Conservation (phyloP, 2,888 invertebrate genomes). For the Panorpa germanica region DNA sequence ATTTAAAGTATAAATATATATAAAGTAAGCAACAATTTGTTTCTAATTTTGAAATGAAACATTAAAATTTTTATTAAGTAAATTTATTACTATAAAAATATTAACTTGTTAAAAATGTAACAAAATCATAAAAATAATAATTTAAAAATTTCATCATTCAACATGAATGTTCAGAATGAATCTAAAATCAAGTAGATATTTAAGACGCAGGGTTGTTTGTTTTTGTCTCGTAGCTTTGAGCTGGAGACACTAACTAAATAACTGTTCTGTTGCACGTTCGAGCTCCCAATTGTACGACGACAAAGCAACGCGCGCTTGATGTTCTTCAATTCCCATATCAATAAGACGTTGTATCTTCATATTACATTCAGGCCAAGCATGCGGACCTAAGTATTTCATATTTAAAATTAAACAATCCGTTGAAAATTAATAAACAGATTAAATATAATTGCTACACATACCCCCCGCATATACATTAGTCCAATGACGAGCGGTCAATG, state of each 20-base stretch:
- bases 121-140: too few species aligned
- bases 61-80: too few species aligned
- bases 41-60: too few species aligned
- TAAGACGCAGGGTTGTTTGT: too few species aligned
- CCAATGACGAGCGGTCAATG: constrained; percentile 90
- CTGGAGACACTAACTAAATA: constrained; percentile 48
- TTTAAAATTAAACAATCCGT: constrained; percentile 4
- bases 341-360: constrained; percentile 71
- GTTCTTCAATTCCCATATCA: constrained; percentile 90
- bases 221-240: too few species aligned
- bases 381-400: constrained; percentile 33
- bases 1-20: too few species aligned
- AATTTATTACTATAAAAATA: too few species aligned
- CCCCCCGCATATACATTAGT: constrained; percentile 85
- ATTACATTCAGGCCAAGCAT: constrained; percentile 60
- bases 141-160: too few species aligned
- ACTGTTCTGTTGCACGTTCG: constrained; percentile 76
- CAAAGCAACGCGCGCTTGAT: constrained; percentile 73
- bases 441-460: constrained; percentile 19
- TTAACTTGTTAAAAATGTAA: too few species aligned
- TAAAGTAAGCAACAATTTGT: too few species aligned
- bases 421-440: constrained; percentile 6
- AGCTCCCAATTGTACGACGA: constrained; percentile 88
- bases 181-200: too few species aligned
- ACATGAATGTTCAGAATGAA: too few species aligned